These are phyloP conservation scores for Cephus cinctus DNA, from an alignment of 1,140 invertebrate genomes.

Conservation along the genomic window DNA sequence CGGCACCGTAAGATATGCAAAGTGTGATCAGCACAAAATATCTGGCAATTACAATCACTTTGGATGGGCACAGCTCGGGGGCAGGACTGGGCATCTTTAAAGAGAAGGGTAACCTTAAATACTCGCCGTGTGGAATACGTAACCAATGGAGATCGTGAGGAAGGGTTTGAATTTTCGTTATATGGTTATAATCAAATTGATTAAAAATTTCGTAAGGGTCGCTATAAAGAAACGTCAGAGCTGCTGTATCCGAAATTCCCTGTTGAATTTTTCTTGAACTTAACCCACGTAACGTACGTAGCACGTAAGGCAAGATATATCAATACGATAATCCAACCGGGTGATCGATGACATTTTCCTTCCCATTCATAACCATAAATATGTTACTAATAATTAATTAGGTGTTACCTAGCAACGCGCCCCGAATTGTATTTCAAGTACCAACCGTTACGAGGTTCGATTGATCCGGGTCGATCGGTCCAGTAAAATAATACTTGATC, in stretches of 20 bases:
- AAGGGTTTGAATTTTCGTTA: background rate
- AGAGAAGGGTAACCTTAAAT: background rate
- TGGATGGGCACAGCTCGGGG: slow-evolving; percentile 10
- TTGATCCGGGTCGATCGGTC: too few species aligned
- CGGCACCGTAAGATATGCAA: slow-evolving; percentile 32
- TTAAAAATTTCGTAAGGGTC: background rate
- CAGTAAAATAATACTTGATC: too few species aligned
- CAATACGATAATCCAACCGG: slow-evolving; percentile 10
- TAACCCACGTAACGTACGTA: background rate
- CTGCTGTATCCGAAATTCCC: background rate
- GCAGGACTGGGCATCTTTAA: background rate
- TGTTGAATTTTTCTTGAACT: background rate
- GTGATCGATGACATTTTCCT: slow-evolving; percentile 18
- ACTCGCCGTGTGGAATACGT: background rate
- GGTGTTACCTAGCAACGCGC: slow-evolving; percentile 6
- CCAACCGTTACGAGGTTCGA: too few species aligned
- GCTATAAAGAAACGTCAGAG: background rate
- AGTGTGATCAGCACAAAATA: slow-evolving; percentile 37
- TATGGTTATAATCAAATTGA: background rate
- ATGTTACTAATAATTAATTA: slow-evolving; percentile 14
- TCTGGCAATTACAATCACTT: slow-evolving; percentile 35
- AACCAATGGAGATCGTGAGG: background rate
- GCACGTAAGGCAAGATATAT: background rate
- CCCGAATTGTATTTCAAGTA: too few species aligned
- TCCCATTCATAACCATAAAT: slow-evolving; percentile 18